Percentiles rank a stretch among this genome's conserved stretches.
These are phyloP conservation scores for Rhagonycha lutea DNA, from an alignment of 2,888 invertebrate genomes.

Conservation along the genomic window DNA sequence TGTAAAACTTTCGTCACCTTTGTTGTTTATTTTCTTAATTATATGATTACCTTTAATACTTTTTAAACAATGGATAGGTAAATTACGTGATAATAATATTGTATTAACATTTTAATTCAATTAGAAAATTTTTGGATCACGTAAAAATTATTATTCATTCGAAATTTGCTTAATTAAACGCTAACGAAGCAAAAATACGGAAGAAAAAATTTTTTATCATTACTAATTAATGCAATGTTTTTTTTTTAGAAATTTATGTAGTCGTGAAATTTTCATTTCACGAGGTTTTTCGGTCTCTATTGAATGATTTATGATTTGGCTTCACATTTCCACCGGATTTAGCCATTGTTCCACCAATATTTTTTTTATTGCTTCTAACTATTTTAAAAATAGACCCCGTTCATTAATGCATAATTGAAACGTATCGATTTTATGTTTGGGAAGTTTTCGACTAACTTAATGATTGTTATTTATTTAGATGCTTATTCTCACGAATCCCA, in stretches of 20 bases:
- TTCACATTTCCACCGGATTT: neutral
- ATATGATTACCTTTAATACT: neutral
- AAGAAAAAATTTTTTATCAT: neutral
- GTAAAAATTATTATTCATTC: neutral
- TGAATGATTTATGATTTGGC: neutral
- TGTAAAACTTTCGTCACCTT: neutral
- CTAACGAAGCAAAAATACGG: neutral
- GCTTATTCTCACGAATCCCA: constrained; percentile 47
- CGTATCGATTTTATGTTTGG: neutral
- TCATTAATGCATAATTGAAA: neutral
- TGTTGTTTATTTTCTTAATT: neutral
- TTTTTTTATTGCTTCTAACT: neutral
- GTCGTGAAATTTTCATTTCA: neutral
- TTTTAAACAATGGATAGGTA: neutral
- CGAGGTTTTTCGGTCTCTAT: neutral
- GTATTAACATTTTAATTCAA: neutral
- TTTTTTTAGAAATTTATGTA: neutral
- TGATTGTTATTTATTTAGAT: constrained; percentile 42
- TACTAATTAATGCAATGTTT: neutral
- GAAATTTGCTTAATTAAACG: neutral
- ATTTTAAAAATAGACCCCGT: neutral
- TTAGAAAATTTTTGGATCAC: neutral
- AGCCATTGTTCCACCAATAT: neutral
- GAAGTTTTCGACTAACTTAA: neutral
- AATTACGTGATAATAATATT: neutral